Conservation (phyloP, 2,113 vertebrate species). For the Pristiophorus japonicus region DNA sequence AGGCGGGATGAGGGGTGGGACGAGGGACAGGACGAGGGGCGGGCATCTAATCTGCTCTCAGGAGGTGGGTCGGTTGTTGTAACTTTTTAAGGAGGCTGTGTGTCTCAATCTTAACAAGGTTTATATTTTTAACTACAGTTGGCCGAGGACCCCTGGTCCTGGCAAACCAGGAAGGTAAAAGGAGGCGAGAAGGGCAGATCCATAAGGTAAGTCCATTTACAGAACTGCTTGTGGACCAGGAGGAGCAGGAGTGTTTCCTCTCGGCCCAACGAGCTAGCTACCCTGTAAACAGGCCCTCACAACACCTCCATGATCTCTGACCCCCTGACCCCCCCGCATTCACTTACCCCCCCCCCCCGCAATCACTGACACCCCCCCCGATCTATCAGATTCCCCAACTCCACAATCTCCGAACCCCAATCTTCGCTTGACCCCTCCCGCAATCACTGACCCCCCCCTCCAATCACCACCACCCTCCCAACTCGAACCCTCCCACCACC, state of each 20-base stretch:
- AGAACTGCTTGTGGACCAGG: background rate
- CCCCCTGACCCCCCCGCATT: background rate
- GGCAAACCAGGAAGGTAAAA: background rate
- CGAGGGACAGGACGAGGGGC: background rate
- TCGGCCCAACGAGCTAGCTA: background rate
- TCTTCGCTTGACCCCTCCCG: too few relatives aligned
- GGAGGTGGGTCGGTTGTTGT: background rate
- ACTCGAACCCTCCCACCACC: too few relatives aligned
- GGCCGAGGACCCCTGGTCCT: background rate
- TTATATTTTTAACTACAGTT: background rate
- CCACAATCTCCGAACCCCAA: background rate
- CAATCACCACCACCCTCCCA: too few relatives aligned
- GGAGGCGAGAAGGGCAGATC: background rate
- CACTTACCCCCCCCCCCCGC: too few relatives aligned
- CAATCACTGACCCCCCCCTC: too few relatives aligned
- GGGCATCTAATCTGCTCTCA: background rate
- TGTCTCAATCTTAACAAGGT: background rate
- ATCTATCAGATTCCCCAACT: background rate
- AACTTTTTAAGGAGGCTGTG: background rate
- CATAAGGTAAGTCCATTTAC: background rate
- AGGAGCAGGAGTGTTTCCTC: background rate
- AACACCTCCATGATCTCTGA: background rate
- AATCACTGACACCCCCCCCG: too few relatives aligned
- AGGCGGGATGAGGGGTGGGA: background rate
- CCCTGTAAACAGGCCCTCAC: background rate